phyloP scores from a whole-genome alignment of 2,888 invertebrate species.

The Steinernema scapterisci region DNA sequence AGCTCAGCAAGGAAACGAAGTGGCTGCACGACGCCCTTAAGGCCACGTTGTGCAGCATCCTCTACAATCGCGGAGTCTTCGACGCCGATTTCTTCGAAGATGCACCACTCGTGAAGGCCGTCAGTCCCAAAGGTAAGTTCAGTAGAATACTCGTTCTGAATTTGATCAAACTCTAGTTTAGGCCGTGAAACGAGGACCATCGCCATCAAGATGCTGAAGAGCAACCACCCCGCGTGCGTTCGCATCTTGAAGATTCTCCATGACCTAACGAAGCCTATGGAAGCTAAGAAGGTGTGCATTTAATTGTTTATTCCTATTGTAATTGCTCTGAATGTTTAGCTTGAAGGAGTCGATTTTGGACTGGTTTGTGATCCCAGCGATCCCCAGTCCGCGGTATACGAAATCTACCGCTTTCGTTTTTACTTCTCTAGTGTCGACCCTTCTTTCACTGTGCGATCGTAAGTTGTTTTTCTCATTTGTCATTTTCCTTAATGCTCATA shows the following conservation, averaged over 20 bases:
- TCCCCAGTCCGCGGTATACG: constrained; percentile 8
- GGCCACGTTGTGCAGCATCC: constrained; percentile 3
- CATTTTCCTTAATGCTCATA: not conserved
- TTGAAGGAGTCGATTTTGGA: constrained; percentile 14
- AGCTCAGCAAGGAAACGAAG: not conserved
- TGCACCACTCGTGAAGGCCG: not conserved
- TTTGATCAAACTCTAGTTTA: not conserved
- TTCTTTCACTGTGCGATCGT: not conserved
- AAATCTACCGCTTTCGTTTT: constrained; percentile 14
- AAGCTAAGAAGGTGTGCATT: not conserved
- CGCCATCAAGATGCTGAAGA: constrained; percentile 13
- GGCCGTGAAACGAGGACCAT: constrained; percentile 2
- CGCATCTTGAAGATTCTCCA: constrained; percentile 3
- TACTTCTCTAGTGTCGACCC: not conserved
- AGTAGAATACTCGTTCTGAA: not conserved
- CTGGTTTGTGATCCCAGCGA: not conserved
- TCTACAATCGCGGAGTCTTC: not conserved
- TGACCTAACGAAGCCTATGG: constrained; percentile 9
- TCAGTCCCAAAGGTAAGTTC: not conserved
- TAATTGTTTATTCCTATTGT: not conserved
- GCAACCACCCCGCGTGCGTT: not conserved
- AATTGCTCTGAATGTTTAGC: not conserved
- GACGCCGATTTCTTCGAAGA: not conserved
- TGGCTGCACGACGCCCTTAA: not conserved
- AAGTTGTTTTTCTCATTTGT: not conserved